Percentiles rank a stretch among this genome's conserved stretches.
These are phyloP conservation scores for Euphysa ruthae DNA, from an alignment of 30 jellyfish, hydroid and myxozoan genomes.

Conservation along the genomic window DNA sequence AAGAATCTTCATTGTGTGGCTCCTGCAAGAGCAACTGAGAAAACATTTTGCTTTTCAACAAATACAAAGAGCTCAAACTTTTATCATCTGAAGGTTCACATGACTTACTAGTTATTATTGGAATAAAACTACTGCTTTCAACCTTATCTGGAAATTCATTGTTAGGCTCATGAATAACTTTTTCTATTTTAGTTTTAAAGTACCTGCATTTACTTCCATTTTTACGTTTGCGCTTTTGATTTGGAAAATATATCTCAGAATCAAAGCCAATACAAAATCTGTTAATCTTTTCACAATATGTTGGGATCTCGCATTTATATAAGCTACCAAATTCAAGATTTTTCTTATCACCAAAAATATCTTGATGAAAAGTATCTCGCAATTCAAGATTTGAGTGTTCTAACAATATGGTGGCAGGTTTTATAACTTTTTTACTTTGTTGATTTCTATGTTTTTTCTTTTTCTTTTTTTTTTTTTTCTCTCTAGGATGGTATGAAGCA, in stretches of 20 bases:
- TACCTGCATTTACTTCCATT: not conserved
- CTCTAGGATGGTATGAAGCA: not conserved
- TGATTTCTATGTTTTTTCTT: not conserved
- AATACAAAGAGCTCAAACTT: not conserved
- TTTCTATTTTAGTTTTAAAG: not conserved
- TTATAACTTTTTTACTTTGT: conserved; percentile 8
- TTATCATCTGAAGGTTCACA: not conserved
- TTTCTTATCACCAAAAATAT: conserved; percentile 33
- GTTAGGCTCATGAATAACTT: conserved; percentile 1
- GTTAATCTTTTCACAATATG: conserved; percentile 13
- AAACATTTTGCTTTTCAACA: conserved; percentile 30
- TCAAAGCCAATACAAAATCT: conserved; percentile 54
- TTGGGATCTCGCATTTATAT: conserved; percentile 62
- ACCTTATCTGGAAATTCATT: not conserved
- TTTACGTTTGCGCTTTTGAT: conserved; percentile 20
- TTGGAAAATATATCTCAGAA: conserved; percentile 11
- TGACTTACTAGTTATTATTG: not conserved
- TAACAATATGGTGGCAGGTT: conserved; percentile 76
- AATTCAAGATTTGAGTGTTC: conserved; percentile 40
- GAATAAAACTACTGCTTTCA: conserved; percentile 20
- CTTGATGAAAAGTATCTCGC: conserved; percentile 45
- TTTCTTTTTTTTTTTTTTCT: conserved; percentile 1
- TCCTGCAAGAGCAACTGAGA: conserved; percentile 35
- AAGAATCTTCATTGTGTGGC: conserved; percentile 35
- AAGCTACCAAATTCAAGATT: conserved; percentile 53